Evolutionary conservation across 2,113 vertebrate genomes (phyloP), one percentile per base, ranked within the genome.

Genomic region (Bubo scandiacus): DNA sequence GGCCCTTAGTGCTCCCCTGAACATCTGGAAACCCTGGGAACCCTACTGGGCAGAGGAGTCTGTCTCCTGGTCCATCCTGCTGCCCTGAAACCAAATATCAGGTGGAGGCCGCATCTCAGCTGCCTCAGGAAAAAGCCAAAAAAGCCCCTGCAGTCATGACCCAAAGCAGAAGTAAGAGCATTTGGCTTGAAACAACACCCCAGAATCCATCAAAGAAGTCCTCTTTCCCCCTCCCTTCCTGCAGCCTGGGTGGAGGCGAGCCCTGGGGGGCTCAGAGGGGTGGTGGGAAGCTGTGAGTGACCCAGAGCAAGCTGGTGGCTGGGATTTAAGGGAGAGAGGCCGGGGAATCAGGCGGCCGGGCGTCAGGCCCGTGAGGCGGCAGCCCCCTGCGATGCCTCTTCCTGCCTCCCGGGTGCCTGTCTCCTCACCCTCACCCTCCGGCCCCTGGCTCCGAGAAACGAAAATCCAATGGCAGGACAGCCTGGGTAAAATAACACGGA

Each of bases 261-360:
- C 27, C 49, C 54, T 10, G 7, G 6, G 3, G 7, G 6, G 14
- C 29, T 59, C 20, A 2, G 20, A 51, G 10, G 4, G 12, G 9
- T 27, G 13, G 2, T 55, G n/a, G 49, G 32, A 49, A 82, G n/a
- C 14, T n/a, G 26, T 49, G 27, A 59, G 32, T 55, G 27, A 29
- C 11, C 3, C 27, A 7, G 58, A 77, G 21, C 25, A 47, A 58
- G 21, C 15, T 4, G 3, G 29, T 54, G 75, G 21, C 32, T 83
- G 34, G 6, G 5, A 77, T 88, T 86, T 66, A 62, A 45, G 38
- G 54, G 40, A 68, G 15, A 77, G 10, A 63, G 42, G 27, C 3
- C 0, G 0, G 15, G 43, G 22, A 81, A 55, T 11, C 0, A 0
- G 12, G 22, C 8, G 3, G 3, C 21, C 0, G 3, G 12, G n/a